Base-by-base conservation (phyloP, 2,888 invertebrate species). In the Carpatolechia fugitivella region DNA sequence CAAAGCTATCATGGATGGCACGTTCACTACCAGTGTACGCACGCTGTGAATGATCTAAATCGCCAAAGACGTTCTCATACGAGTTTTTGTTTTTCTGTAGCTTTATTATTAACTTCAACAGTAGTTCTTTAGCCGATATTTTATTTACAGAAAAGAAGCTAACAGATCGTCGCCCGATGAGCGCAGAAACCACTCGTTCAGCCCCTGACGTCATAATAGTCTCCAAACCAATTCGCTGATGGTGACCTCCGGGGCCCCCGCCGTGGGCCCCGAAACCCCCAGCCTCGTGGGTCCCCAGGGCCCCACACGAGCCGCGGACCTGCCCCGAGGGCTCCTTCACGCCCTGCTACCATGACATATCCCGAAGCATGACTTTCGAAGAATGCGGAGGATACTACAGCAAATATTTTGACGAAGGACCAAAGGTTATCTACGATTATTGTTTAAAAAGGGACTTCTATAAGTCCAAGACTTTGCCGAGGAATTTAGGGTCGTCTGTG, bases 151-250 rank as follows among this genome's bases (percentile, higher is more conserved):
- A 78, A 68, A 90, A 89, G 78, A 89, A 87, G 66, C 67, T 78
- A 11, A 60, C 74, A 0, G 88, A 89, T 46, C 89, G 92, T 40
- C 88, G 94, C 50, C 95, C 95, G 46, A 95, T 94, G 84, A 95
- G 96, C 83, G 94, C 93, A 56, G 94, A 96, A 76, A 96, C 96
- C 55, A 96, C 96, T 56, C 95, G 96, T 72, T 96, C 97, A 55
- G 97, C 97, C 1, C 97, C 97, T 49, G 97, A 97, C 82, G 97
- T 97, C 70, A 96, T 97, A 76, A 96, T 96, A 13, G 90, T 90
- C 14, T 89, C 90, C 58, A 89, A 90, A 57, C 89, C 88, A 85
- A 80, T 89, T 90, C 87, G 89, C 90, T 90, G 90, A 90, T 85
- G 81, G 63, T 77, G 86, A 88, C 88, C 85, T 59, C 68, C 77